Conservation (phyloP, 2,888 invertebrate species). For the Molorchus minor region DNA sequence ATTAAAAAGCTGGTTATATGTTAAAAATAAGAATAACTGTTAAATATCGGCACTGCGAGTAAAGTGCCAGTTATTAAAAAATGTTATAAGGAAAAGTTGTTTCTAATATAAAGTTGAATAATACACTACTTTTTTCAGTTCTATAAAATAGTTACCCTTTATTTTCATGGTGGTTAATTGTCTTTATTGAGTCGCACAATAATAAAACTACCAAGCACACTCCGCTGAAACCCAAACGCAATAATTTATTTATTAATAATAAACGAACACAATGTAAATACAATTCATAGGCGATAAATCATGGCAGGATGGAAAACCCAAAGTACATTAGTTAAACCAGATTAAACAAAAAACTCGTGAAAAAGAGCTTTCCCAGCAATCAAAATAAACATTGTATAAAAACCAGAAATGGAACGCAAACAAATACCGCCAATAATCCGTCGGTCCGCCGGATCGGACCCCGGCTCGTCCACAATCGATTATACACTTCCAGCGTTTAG, state of each 20-base stretch:
- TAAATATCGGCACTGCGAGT: no score
- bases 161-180: no score
- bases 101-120: no score
- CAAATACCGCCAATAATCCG: constrained; percentile 51
- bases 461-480: constrained; percentile 53
- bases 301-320: constrained; percentile 39
- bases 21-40: no score
- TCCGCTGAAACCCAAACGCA: no score
- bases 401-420: constrained; percentile 45
- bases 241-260: constrained; percentile 16
- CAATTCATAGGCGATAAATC: constrained; percentile 33
- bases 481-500: constrained; percentile 46
- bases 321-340: constrained; percentile 46
- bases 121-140: no score
- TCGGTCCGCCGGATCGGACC: constrained; percentile 46
- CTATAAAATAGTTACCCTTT: no score
- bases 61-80: no score
- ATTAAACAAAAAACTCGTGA: constrained; percentile 46
- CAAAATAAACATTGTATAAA: constrained; percentile 47
- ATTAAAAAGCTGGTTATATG: no score
- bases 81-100: no score
- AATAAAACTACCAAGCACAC: no score
- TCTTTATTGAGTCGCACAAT: no score
- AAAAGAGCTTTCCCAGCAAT: constrained; percentile 42
- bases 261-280: constrained; percentile 24